These are phyloP conservation scores for Cheilosia vulpina DNA, from an alignment of 2,888 invertebrate species.

Conservation along the genomic window DNA sequence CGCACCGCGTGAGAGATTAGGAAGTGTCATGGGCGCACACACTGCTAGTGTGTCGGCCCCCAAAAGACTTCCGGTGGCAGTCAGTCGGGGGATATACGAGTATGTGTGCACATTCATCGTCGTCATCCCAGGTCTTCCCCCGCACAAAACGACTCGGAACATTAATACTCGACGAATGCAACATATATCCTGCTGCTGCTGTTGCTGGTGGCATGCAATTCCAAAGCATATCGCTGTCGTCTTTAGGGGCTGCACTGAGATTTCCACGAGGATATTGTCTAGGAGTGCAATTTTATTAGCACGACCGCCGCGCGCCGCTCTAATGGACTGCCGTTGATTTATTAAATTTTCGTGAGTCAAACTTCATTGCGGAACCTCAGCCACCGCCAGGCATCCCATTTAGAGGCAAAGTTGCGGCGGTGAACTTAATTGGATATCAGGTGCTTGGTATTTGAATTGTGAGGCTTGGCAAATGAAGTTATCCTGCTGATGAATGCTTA, in stretches of 20 bases:
- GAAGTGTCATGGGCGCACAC: conserved; percentile 15
- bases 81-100: not conserved
- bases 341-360: conserved; percentile 56
- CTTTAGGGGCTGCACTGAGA: conserved; percentile 28
- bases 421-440: conserved; percentile 63
- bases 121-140: not conserved
- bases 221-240: conserved; percentile 27
- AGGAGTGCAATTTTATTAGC: conserved; percentile 56
- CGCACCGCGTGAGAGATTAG: conserved; percentile 22
- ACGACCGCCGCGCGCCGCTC: conserved; percentile 23
- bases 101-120: conserved; percentile 7
- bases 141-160: conserved; percentile 15
- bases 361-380: conserved; percentile 1
- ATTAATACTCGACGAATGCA: conserved; percentile 59
- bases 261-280: conserved; percentile 53
- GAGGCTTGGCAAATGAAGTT: conserved; percentile 46
- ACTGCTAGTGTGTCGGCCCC: not conserved
- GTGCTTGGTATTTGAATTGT: conserved; percentile 54
- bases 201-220: conserved; percentile 14
- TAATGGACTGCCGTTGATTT: conserved; percentile 64
- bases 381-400: not conserved
- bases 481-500: conserved; percentile 32
- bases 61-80: conserved; percentile 16
- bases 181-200: not conserved
- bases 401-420: not conserved